Percentiles rank a stretch among this genome's conserved stretches.
phyloP scores from a whole-genome alignment of 2,113 vertebrate genomes.

The Cyanistes caeruleus region DNA sequence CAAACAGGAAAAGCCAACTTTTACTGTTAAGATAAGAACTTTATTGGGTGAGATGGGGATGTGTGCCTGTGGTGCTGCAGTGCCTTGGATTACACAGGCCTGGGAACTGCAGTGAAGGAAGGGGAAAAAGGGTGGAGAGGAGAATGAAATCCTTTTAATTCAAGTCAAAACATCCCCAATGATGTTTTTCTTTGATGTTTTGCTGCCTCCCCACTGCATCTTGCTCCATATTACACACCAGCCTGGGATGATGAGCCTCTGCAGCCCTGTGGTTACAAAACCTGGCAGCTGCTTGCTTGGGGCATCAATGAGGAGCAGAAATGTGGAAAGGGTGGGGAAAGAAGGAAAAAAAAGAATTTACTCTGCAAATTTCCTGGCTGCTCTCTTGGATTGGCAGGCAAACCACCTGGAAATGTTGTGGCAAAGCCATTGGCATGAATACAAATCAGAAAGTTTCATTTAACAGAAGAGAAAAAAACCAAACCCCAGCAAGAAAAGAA shows the following conservation, averaged over 20 bases:
- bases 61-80: no score
- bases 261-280: background rate
- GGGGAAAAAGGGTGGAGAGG: accelerated
- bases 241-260: background rate
- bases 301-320: background rate
- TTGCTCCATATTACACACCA: background rate
- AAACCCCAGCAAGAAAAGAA: background rate
- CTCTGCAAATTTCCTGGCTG: background rate
- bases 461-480: background rate
- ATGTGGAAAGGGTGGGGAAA: background rate
- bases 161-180: no score
- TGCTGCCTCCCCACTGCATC: background rate
- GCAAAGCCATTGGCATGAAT: background rate
- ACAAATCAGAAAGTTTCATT: background rate
- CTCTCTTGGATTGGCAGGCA: background rate
- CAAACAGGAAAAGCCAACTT: background rate
- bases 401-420: background rate
- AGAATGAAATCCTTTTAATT: background rate
- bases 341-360: background rate
- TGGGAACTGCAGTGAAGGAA: background rate
- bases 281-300: background rate
- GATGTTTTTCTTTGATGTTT: background rate
- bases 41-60: background rate
- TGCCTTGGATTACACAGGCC: background rate
- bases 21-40: background rate